Conservation (phyloP, 2,888 invertebrate genomes). For the Agriopis leucophaearia region DNA sequence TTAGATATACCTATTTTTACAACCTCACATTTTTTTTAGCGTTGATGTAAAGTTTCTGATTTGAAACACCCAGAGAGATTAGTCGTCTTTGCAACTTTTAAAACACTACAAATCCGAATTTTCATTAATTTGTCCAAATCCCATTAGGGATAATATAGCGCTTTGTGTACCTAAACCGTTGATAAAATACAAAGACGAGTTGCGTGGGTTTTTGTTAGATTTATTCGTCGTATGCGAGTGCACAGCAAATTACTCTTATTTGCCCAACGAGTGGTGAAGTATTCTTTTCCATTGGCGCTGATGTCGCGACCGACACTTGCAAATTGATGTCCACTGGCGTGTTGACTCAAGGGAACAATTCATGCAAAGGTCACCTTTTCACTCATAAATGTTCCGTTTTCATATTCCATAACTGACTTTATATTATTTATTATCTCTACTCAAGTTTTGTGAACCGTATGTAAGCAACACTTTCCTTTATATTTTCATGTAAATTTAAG, state of each 20-base stretch:
- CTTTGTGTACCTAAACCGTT: conserved; percentile 1
- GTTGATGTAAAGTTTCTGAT: too few species aligned
- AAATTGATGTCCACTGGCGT: conserved; percentile 34
- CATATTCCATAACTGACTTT: not conserved
- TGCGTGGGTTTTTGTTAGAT: conserved; percentile 58
- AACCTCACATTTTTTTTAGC: too few species aligned
- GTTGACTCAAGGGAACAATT: conserved; percentile 6
- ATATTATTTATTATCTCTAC: not conserved
- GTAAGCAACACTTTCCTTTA: not conserved
- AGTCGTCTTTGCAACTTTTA: not conserved
- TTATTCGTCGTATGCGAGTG: conserved; percentile 59
- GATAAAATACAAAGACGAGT: conserved; percentile 33
- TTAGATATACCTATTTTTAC: not conserved
- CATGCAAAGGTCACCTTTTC: not conserved
- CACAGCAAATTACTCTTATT: conserved; percentile 64
- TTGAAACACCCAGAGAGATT: not conserved
- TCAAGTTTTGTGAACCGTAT: not conserved
- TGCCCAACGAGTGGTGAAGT: conserved; percentile 51
- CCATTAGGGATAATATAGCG: not conserved
- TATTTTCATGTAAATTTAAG: conserved; percentile 1
- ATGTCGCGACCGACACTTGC: conserved; percentile 27
- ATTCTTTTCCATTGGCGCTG: conserved; percentile 51
- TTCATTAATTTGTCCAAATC: not conserved
- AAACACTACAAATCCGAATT: not conserved
- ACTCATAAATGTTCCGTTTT: not conserved